Evolutionary conservation across 2,888 invertebrate species (phyloP), one percentile per base, ranked within the genome.

Genomic region (Epirrhoe tristata): DNA sequence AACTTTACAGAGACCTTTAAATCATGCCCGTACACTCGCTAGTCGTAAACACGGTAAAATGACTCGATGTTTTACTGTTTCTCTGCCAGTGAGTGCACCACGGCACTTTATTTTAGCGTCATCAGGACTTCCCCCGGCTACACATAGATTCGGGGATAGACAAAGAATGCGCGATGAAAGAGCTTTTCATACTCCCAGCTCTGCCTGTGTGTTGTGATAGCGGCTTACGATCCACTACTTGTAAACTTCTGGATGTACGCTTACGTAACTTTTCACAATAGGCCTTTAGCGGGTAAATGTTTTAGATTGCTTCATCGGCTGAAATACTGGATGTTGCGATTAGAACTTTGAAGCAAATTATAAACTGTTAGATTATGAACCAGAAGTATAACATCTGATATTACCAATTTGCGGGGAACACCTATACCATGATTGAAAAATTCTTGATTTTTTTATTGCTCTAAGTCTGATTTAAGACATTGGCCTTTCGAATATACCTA

Each of bases 141-240:
- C 57, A 84, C 84, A 85, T 86, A 86, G 87, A 86, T 87, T 87
- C 83, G 86, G 86, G 83, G 81, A 82, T 83, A 87, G 83, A 87
- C 87, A 87, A 87, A 87, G 88, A 85, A 78, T 75, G 82, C 77
- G 77, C 82, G 79, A 81, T 87, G 87, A 87, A 87, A 88, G 85
- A 84, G 82, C 83, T 78, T 86, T 86, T 83, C 84, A 85, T 85
- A 81, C 83, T 79, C 58, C 58, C 59, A 46, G 75, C 75, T 70
- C 69, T 79, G 79, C 70, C 82, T 83, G 84, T 79, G 76, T 77
- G 75, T 48, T 76, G 78, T 78, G 87, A 87, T 87, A 87, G 85
- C 87, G 77, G 79, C 76, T 80, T 84, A 86, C 78, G 78, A 81
- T 76, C 78, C 81, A 79, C 77, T 69, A 66, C 56, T 70, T 66